Evolutionary conservation across 30 jellyfish, hydroid and myxozoan genomes (phyloP).

Genomic region (Aurelia coerulea): DNA sequence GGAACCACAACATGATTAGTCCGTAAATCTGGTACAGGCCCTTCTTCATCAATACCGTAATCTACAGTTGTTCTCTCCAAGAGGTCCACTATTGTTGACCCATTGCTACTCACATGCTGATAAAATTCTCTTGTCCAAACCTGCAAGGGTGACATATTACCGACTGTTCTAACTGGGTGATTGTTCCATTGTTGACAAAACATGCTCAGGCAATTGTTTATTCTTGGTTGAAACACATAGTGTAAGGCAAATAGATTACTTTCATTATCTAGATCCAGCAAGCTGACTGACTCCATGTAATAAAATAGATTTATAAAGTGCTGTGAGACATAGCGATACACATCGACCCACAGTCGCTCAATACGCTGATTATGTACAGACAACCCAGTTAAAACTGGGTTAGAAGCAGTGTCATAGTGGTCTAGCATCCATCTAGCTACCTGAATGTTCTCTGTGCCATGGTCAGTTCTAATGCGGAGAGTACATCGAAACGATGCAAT

Average conservation of each 20-base stretch:
- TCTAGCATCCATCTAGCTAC: conserved; percentile 18
- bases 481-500: neutral
- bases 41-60: neutral
- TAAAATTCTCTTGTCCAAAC: neutral
- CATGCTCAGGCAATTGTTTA: neutral
- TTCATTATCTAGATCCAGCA: neutral
- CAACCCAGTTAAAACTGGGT: neutral
- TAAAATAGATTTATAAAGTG: neutral
- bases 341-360: conserved; percentile 26
- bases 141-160: neutral
- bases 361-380: conserved; percentile 7
- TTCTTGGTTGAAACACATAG: neutral
- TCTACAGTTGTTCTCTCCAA: neutral
- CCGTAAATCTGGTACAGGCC: neutral
- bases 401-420: neutral
- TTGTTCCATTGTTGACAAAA: conserved; percentile 2
- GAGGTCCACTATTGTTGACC: neutral
- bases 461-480: conserved; percentile 8
- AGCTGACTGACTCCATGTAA: neutral
- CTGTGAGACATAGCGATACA: neutral
- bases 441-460: conserved; percentile 3
- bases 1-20: neutral
- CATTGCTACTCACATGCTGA: neutral
- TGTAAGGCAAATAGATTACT: neutral
- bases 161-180: conserved; percentile 3